Conservation (phyloP, 2,113 vertebrate species). For the Leucoraja erinaceus region DNA sequence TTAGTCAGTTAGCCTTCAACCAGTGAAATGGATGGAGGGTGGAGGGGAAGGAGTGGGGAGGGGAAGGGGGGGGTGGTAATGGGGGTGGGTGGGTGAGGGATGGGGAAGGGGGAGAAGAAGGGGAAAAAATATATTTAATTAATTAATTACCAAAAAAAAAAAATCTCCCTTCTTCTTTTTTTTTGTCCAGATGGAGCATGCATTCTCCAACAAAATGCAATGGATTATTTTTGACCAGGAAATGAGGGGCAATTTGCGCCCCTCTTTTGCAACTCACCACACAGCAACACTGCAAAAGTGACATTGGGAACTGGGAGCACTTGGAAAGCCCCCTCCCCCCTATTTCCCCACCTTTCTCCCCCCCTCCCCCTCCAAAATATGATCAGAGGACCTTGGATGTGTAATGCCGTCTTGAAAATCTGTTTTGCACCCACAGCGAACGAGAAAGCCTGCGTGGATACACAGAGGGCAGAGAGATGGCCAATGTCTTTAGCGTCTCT, state of each 20-base stretch:
- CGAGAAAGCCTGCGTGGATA: conserved; percentile 70
- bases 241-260: conserved; percentile 41
- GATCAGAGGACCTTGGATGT: conserved; percentile 71
- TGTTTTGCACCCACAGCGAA: conserved; percentile 56
- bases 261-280: conserved; percentile 29
- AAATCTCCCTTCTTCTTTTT: conserved; percentile 29
- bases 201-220: conserved; percentile 43
- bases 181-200: conserved; percentile 43
- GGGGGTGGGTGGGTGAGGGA: background rate
- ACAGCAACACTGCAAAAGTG: conserved; percentile 34
- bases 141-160: conserved; percentile 39
- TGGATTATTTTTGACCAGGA: conserved; percentile 45
- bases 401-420: conserved; percentile 59
- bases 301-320: conserved; percentile 17
- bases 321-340: background rate
- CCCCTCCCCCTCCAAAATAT: conserved; percentile 62
- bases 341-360: conserved; percentile 36
- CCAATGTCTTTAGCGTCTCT: conserved; percentile 68
- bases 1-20: conserved; percentile 45
- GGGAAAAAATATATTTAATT: conserved; percentile 38
- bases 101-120: background rate
- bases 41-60: background rate
- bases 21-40: background rate
- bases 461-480: conserved; percentile 71
- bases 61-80: background rate